These are phyloP conservation scores for Siniperca scherzeri DNA, from an alignment of 2,797 vertebrate species.

Conservation along the genomic window DNA sequence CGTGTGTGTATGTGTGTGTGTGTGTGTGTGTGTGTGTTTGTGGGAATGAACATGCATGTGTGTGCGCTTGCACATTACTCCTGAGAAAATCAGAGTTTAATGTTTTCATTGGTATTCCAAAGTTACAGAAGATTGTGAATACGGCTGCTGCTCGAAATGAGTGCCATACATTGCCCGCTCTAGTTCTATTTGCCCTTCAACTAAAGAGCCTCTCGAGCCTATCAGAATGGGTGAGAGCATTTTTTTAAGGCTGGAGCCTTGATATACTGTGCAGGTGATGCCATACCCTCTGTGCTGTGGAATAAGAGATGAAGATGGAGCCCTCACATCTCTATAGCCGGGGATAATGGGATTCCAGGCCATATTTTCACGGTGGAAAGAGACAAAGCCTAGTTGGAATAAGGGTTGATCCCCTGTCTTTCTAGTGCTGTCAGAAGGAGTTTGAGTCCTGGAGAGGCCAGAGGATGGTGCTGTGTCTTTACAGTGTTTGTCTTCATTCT, in stretches of 20 bases:
- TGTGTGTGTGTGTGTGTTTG: conserved; percentile 10
- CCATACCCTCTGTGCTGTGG: conserved; percentile 29
- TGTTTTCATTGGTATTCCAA: conserved; percentile 56
- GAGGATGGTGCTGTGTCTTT: conserved; percentile 32
- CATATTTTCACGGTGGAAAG: conserved; percentile 74
- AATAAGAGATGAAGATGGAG: conserved; percentile 73
- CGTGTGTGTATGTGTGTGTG: conserved; percentile 27
- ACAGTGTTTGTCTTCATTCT: conserved; percentile 51
- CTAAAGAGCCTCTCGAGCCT: conserved; percentile 67
- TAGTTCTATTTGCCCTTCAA: conserved; percentile 67
- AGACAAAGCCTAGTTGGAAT: conserved; percentile 77
- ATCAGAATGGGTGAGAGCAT: conserved; percentile 36
- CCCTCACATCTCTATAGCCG: conserved; percentile 60
- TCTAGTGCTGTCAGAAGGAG: conserved; percentile 65
- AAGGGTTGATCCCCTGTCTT: conserved; percentile 71
- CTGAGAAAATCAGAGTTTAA: conserved; percentile 39
- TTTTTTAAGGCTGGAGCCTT: conserved; percentile 21
- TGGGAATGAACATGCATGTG: conserved; percentile 26
- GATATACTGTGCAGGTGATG: conserved; percentile 55
- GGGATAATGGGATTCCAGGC: conserved; percentile 79
- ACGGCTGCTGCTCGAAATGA: conserved; percentile 50
- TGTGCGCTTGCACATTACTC: conserved; percentile 21
- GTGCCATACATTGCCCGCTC: conserved; percentile 48
- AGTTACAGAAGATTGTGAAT: conserved; percentile 48
- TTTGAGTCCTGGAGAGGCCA: conserved; percentile 56